Evolutionary conservation across 2,797 vertebrate species (phyloP).

Genomic region (Spinibarbus caldwelli): DNA sequence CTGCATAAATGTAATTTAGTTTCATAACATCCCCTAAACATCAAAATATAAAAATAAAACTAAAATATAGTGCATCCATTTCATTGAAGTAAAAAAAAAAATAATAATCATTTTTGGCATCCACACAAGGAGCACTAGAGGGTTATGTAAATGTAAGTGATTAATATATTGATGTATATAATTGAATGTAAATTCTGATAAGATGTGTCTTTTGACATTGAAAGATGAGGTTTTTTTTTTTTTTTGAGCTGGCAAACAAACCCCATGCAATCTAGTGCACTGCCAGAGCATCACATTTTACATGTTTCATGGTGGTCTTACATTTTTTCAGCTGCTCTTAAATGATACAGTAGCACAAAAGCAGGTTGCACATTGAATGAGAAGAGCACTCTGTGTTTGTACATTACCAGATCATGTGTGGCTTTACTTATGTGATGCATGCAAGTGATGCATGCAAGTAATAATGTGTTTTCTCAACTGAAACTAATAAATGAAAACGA

Average conservation of each 20-base stretch:
- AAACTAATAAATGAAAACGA: too few species aligned
- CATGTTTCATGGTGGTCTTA: background rate
- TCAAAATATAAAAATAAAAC: too few species aligned
- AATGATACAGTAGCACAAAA: background rate
- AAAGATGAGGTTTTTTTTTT: too few species aligned
- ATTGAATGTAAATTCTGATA: background rate
- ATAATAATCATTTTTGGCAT: too few species aligned
- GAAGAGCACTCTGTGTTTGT: background rate
- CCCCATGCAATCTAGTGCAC: background rate
- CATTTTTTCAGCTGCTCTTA: background rate
- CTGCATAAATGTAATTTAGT: background rate
- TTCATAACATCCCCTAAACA: background rate
- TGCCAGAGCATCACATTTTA: background rate
- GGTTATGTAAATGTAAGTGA: background rate
- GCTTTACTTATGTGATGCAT: background rate
- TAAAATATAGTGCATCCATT: too few species aligned
- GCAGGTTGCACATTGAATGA: background rate
- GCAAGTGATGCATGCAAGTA: too few species aligned
- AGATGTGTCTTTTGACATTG: background rate
- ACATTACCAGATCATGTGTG: background rate
- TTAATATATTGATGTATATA: background rate
- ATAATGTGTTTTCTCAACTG: background rate
- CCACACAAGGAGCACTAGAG: too few species aligned
- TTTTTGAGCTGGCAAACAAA: background rate
- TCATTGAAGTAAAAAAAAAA: too few species aligned